Base-by-base conservation (phyloP, 2,888 invertebrate genomes). In the Melanotus villosus region DNA sequence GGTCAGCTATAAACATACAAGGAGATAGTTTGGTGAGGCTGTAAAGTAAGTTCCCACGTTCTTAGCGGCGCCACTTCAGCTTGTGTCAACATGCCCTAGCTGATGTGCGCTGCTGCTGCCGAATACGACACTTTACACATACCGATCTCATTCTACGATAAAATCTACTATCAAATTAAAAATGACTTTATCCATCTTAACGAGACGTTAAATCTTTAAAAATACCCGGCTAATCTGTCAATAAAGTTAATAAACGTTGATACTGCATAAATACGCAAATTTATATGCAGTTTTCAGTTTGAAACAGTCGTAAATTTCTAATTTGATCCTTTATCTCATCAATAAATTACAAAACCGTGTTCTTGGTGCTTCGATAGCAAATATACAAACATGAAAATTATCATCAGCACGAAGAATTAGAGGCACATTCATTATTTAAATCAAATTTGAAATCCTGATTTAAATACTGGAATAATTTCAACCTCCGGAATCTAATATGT, bases 71-170 rank as follows among this genome's bases (percentile, higher is more conserved):
- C 69, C 69, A 69, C 64, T 69, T 65, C 45, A 59, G 54, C 65
- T 65, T 65, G 58, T 64, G 69, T 69, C 69, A 69, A 69, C 69
- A 69, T 59, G 65, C 36, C 43, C 65, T 43, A 56, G 59, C 65
- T 38, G 50, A 59, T 38, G 59, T 38, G 34, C 50, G 45, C 36
- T 68, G 41, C 45, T 69, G 64, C 65, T 69, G 65, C 65, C 68
- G 68, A 69, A 69, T 64, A 64, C 65, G 65, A 69, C 68, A 69
- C 68, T 65, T 65, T n/a, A 69, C 64, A 64, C 68, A 68, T 68
- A 68, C 68, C 63, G 68, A 68, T 68, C 63, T 64, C 56, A 41
- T 68, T 68, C 52, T 32, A 50, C 41, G 68, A 68, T 68, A 68
- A 68, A 68, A 68, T 58, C 41, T 57, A 38, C 50, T 50, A 68